Evolutionary conservation across 2,113 vertebrate genomes (phyloP), one percentile per base, ranked within the genome.

Genomic region (Pseudopodoces humilis): DNA sequence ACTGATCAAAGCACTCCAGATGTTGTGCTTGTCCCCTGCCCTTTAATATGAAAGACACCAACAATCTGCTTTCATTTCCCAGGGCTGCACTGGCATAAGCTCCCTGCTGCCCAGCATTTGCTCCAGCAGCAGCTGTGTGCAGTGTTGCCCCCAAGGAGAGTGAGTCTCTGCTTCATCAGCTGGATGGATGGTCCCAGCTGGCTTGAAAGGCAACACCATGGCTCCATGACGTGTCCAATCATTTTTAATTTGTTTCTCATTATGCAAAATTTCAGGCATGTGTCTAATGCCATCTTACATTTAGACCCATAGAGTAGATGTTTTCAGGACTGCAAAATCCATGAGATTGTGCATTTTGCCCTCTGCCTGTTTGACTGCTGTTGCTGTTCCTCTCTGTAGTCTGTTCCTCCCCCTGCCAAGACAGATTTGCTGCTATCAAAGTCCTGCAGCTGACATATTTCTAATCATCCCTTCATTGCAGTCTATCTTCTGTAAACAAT

Each of bases 401-500:
- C 35, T 72, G 3, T 53, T 88, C 59, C 50, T 83, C 24, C 53
- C 35, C 14, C 24, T 6, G 15, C 60, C 56, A 86, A 86, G 72
- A 43, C 24, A 82, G 60, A 92, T 90, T 88, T 92, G 33, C 92
- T 94, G 83, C 76, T 95, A 83, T 94, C 90, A 71, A 68, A 93
- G 64, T 90, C 41, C 72, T 90, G 80, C 72, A 93, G 90, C 76
- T 95, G 83, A 88, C 44, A 49, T 78, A 94, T 83, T 94, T 95
- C 92, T 90, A 94, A 90, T 88, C 56, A 86, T 86, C 83, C 69
- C 37, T 81, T 90, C 69, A 59, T 86, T 94, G 53, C 71, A 81
- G 64, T 41, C 92, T 94, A 56, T 95, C 76, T 94, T 88, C 83
- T 96, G 90, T 84, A 96, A 97, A 93, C 85, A 95, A 88, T 90